Evolutionary conservation across 2,113 vertebrate genomes (phyloP).

Genomic region (Archilochus colubris): DNA sequence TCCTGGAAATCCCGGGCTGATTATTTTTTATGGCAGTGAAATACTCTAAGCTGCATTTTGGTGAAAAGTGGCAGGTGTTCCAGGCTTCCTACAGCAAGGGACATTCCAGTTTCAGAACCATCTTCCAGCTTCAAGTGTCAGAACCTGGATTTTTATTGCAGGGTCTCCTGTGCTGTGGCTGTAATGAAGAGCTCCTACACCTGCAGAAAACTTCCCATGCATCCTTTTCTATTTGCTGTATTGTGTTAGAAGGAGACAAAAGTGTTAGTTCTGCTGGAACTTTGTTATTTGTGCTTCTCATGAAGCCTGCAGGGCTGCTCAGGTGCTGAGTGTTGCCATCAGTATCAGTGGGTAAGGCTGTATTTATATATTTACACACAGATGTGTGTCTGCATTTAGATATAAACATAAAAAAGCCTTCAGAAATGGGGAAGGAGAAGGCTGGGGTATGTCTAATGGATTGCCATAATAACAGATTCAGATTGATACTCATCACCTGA

Average conservation of each 20-base stretch:
- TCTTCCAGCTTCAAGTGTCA: too few species aligned
- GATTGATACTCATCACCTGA: neutral
- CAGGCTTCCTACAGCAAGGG: neutral
- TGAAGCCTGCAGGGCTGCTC: neutral
- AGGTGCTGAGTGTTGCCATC: neutral
- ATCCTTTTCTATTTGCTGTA: neutral
- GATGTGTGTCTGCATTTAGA: neutral
- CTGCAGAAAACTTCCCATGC: neutral
- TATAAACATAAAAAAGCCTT: neutral
- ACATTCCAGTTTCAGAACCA: neutral
- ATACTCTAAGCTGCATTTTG: neutral
- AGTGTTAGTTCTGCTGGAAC: neutral
- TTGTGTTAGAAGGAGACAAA: neutral
- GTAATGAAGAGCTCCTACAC: neutral
- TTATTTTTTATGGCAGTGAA: neutral
- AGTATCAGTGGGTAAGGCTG: neutral
- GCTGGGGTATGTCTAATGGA: neutral
- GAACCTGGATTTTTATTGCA: neutral
- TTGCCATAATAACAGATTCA: neutral
- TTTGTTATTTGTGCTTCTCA: neutral
- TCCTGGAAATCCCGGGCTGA: neutral
- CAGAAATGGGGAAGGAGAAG: neutral
- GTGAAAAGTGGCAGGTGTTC: neutral
- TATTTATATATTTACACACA: neutral
- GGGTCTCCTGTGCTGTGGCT: rapidly evolving